Conservation (phyloP, 1,140 invertebrate genomes). For the Amyelois transitella region DNA sequence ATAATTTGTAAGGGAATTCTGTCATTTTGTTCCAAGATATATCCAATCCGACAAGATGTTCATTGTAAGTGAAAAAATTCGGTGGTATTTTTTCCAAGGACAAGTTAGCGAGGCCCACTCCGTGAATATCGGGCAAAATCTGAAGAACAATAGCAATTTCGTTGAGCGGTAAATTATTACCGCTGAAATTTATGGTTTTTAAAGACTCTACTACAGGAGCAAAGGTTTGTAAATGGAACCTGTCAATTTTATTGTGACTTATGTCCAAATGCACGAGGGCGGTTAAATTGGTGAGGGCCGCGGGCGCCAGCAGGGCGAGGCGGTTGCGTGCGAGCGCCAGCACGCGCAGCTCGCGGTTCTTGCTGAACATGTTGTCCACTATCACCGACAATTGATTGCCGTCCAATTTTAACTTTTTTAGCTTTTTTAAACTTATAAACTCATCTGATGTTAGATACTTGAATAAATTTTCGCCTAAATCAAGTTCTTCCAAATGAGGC, state of each 20-base stretch:
- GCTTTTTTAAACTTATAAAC: constrained; percentile 80
- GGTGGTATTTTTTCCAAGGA: constrained; percentile 69
- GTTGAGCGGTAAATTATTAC: constrained; percentile 75
- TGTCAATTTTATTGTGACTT: constrained; percentile 82
- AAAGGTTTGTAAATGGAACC: constrained; percentile 77
- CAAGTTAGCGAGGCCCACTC: constrained; percentile 76
- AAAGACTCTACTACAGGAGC: constrained; percentile 77
- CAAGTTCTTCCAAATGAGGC: constrained; percentile 79
- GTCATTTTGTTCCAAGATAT: constrained; percentile 76
- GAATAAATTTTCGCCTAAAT: constrained; percentile 85
- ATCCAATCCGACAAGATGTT: constrained; percentile 61
- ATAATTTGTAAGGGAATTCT: constrained; percentile 72
- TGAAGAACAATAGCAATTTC: constrained; percentile 73
- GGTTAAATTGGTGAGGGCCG: constrained; percentile 81
- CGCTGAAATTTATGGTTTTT: constrained; percentile 78
- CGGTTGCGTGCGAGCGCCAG: constrained; percentile 81
- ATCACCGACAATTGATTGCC: constrained; percentile 86
- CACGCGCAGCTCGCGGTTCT: constrained; percentile 75
- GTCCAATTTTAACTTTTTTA: constrained; percentile 81
- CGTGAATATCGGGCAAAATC: constrained; percentile 74
- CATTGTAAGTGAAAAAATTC: constrained; percentile 69
- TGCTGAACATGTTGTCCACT: constrained; percentile 82
- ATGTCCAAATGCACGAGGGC: constrained; percentile 80
- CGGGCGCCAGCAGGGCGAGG: constrained; percentile 81
- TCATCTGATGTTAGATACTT: constrained; percentile 85